Evolutionary conservation across 2,797 vertebrate species (phyloP).

Genomic region (Scolopax rusticola): DNA sequence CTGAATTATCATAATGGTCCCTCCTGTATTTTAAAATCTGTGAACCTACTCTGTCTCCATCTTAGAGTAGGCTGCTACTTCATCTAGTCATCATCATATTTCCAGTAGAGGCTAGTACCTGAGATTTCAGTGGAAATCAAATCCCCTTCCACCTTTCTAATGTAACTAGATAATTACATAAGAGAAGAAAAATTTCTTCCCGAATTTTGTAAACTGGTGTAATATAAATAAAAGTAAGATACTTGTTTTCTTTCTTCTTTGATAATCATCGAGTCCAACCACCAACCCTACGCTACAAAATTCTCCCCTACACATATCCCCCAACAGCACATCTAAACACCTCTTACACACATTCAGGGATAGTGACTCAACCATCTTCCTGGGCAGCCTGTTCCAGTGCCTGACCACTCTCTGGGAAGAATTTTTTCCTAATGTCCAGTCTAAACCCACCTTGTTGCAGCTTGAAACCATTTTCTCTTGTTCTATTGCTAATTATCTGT

Average conservation of each 20-base stretch:
- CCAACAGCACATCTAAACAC: no score
- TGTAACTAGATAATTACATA: not conserved
- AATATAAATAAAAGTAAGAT: not conserved
- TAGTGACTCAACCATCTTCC: no score
- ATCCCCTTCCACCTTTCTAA: slow-evolving; percentile 28
- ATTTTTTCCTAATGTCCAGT: no score
- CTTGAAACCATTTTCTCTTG: no score
- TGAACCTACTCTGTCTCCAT: not conserved
- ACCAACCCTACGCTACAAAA: no score
- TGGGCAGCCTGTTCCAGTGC: no score
- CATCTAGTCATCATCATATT: not conserved
- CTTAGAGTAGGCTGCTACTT: not conserved
- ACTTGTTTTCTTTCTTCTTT: not conserved
- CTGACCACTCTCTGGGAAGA: no score
- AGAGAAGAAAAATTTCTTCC: slow-evolving; percentile 10
- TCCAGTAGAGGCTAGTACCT: not conserved
- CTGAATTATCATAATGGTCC: slow-evolving; percentile 51
- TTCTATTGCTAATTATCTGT: no score
- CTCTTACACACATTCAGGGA: no score
- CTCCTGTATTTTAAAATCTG: slow-evolving; percentile 39
- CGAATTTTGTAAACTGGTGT: not conserved
- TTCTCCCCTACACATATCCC: no score
- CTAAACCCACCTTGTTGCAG: no score
- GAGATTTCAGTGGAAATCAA: slow-evolving; percentile 35
- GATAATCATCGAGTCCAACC: not conserved